Conservation (phyloP, 2,113 vertebrate genomes). For the Orycteropus afer region DNA sequence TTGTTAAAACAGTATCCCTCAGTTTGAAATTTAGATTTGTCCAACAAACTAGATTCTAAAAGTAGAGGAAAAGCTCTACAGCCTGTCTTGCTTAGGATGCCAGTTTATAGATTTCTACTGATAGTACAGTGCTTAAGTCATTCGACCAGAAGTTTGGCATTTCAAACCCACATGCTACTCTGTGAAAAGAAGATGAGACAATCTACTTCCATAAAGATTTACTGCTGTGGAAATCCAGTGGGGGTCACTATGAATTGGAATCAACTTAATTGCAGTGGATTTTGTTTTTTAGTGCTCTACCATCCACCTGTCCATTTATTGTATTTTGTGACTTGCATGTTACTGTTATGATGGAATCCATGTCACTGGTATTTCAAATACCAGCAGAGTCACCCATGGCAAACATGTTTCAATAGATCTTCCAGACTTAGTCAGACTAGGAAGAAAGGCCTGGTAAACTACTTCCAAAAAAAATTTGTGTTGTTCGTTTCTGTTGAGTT, state of each 20-base stretch:
- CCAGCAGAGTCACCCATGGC: neutral
- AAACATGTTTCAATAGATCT: neutral
- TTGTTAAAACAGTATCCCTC: neutral
- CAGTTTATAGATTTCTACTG: neutral
- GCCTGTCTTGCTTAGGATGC: neutral
- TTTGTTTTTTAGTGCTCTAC: neutral
- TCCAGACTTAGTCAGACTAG: neutral
- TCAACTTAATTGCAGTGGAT: no score
- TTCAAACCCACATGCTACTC: no score
- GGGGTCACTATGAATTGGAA: no score
- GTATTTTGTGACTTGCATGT: neutral
- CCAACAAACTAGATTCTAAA: neutral
- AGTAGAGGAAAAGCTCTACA: neutral
- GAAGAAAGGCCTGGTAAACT: neutral
- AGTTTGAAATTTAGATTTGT: neutral
- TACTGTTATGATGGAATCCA: neutral
- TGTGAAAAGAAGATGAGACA: no score
- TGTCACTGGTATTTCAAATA: neutral
- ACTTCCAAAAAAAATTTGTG: neutral
- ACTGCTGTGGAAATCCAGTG: no score
- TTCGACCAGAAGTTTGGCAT: no score
- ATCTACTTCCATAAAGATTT: no score
- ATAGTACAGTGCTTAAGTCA: no score
- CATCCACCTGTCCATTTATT: neutral
- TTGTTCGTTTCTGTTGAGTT: neutral